A percentile compares a stretch with the other conserved stretches of the same genome.
phyloP scores from a whole-genome alignment of 37 sponge, comb jelly and placozoan genomes.

The Eunapius fragilis region DNA sequence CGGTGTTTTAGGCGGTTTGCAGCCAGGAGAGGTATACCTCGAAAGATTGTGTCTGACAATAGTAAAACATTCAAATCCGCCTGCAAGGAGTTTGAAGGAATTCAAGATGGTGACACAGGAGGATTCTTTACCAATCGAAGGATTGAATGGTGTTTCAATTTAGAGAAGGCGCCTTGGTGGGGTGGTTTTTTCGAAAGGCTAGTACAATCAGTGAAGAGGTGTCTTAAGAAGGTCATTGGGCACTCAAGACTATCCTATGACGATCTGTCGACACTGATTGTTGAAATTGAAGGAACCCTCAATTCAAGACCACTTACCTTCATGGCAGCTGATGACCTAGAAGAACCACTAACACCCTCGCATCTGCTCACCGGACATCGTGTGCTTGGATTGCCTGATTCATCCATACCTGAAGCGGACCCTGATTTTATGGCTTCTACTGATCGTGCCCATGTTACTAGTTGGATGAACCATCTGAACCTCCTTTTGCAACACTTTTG shows the following conservation, averaged over 20 bases:
- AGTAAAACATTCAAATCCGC: conserved; percentile 45
- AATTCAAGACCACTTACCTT: conserved; percentile 44
- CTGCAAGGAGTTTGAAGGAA: conserved; percentile 11
- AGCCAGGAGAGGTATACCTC: conserved; percentile 55
- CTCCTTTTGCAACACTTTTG: conserved; percentile 11
- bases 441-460: background rate
- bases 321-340: conserved; percentile 17
- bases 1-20: conserved; percentile 42
- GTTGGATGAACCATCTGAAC: background rate
- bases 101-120: conserved; percentile 23
- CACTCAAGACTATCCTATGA: conserved; percentile 44
- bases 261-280: conserved; percentile 40
- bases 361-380: background rate
- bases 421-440: background rate
- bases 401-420: too few relatives aligned
- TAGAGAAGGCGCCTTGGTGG: conserved; percentile 62
- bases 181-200: conserved; percentile 58
- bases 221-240: conserved; percentile 44
- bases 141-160: too few relatives aligned
- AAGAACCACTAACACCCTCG: conserved; percentile 49
- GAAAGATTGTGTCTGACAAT: conserved; percentile 37
- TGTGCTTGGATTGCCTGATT: background rate
- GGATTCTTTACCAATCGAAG: too few relatives aligned
- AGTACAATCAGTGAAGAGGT: conserved; percentile 36
- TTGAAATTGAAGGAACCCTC: conserved; percentile 34